These are phyloP conservation scores for Notospermus geniculatus DNA, from an alignment of 1,140 invertebrate genomes.

Conservation along the genomic window DNA sequence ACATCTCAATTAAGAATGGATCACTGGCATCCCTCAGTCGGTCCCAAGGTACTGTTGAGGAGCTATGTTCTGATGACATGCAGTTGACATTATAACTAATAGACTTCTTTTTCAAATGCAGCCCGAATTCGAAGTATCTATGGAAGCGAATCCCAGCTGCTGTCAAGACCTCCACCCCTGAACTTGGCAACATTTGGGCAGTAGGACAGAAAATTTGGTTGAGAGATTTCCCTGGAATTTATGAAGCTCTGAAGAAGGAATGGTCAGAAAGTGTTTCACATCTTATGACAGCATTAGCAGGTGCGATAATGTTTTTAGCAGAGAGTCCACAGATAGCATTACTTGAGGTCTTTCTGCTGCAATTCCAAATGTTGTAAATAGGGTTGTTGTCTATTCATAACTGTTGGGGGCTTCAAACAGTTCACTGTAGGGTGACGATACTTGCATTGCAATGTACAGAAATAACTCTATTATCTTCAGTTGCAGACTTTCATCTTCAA, in stretches of 20 bases:
- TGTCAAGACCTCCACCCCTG: constrained; percentile 67
- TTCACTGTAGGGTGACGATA: no score
- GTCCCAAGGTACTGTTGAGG: no score
- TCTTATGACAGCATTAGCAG: constrained; percentile 75
- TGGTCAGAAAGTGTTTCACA: constrained; percentile 75
- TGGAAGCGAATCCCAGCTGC: constrained; percentile 83
- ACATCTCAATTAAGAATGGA: no score
- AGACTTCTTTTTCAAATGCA: constrained; percentile 54
- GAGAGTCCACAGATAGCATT: no score
- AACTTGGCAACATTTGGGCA: constrained; percentile 74
- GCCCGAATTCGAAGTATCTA: constrained; percentile 84
- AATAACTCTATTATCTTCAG: no score
- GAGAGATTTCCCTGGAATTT: constrained; percentile 74
- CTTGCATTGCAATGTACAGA: not conserved
- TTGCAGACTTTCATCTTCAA: not conserved
- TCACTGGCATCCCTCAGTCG: no score
- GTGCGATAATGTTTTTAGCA: constrained; percentile 61
- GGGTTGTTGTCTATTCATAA: no score
- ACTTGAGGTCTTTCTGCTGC: not conserved
- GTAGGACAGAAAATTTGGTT: constrained; percentile 83
- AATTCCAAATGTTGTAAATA: not conserved
- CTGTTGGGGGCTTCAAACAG: no score
- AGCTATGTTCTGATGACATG: not conserved
- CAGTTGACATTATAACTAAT: constrained; percentile 4
- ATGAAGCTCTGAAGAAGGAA: constrained; percentile 65